Base-by-base conservation (phyloP, 2,113 vertebrate species). In the Haliaeetus leucogaster region DNA sequence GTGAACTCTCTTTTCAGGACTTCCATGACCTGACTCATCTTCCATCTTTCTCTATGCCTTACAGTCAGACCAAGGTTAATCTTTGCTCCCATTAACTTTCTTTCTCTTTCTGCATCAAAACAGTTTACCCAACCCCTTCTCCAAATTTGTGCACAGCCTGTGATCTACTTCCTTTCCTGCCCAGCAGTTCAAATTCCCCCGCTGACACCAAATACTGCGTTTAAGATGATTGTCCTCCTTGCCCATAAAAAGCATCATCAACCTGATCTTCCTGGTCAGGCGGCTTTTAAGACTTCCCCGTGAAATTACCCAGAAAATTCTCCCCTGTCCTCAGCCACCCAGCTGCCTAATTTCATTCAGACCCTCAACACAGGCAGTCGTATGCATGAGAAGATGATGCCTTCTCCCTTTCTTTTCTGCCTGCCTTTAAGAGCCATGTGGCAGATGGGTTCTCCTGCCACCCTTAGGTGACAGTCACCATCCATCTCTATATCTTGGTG, bases 221-320 rank as follows among this genome's bases (percentile, higher is more conserved):
- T 68, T 72, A 53, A 43, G 6, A 30, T 62, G 2, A 81, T 38
- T 36, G 10, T 70, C 13, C 23, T 82, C 25, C 92, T 88, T 52
- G 13, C 25, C 89, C 16, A 32, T 62, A 92, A 83, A 86, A 92
- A 58, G 23, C 17, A 29, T 74, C 42, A 91, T 74, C 61, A 74
- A 22, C 27, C 9, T 52, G 9, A 52, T 40, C 47, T 89, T 79
- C 47, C 23, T 34, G 30, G 20, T 50, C 25, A 53, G 27, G 5
- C 32, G 21, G 1, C 29, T 90, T 95, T 86, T 79, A 67, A 72
- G 62, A 72, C 40, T 79, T 85, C 52, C 16, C 8, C 3, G 1
- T 71, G 68, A 86, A 96, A 95, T 40, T 14, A 89, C 52, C 19
- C 29, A 87, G 56, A 79, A 94, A 79, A 74, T 89, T 84, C 3